These are phyloP conservation scores for Phoenicopterus ruber DNA, from an alignment of 2,113 vertebrate species.

Conservation along the genomic window DNA sequence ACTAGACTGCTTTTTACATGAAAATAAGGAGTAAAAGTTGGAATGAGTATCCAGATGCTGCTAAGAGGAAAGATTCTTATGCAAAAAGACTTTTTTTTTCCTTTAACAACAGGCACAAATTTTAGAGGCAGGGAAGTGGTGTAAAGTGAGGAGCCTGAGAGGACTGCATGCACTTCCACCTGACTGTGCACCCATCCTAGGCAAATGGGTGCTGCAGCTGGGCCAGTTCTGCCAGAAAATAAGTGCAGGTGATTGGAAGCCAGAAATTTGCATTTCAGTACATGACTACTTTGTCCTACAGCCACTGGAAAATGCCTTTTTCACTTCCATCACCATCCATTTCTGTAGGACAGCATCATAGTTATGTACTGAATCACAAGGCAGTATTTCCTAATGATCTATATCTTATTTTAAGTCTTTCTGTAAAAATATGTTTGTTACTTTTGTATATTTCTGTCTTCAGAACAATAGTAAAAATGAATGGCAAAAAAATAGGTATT, in stretches of 20 bases:
- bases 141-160: background rate
- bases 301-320: background rate
- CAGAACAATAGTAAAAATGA: background rate
- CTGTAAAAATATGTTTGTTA: background rate
- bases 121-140: background rate
- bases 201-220: background rate
- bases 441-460: background rate
- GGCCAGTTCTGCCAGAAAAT: background rate
- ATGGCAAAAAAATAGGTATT: background rate
- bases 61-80: background rate
- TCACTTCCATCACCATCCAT: background rate
- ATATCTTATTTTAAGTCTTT: background rate
- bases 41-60: background rate
- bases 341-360: background rate
- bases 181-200: background rate
- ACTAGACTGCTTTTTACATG: background rate
- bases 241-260: background rate
- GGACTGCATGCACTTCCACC: rapidly evolving
- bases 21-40: background rate
- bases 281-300: background rate
- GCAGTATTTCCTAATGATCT: background rate
- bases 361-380: background rate
- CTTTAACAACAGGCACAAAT: background rate
- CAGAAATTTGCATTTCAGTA: background rate
- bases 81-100: background rate